Conservation (phyloP, 2,888 invertebrate species). For the Caenorhabditis sinica region DNA sequence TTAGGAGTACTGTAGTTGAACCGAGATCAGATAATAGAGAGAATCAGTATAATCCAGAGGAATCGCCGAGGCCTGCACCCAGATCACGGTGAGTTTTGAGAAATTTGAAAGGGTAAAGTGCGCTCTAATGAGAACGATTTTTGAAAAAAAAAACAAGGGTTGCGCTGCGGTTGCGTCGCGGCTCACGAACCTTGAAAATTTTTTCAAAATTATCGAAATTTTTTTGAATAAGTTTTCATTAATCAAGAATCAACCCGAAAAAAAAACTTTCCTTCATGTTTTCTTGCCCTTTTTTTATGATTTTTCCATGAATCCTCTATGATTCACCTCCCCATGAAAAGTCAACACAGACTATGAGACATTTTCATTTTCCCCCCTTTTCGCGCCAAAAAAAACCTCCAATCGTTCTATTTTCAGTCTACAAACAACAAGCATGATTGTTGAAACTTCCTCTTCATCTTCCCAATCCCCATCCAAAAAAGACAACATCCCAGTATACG, state of each 20-base stretch:
- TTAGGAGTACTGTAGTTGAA: background rate
- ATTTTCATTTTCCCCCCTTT: conserved; percentile 9
- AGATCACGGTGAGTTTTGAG: conserved; percentile 33
- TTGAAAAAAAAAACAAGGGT: no score
- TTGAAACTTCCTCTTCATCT: conserved; percentile 37
- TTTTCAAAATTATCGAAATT: no score
- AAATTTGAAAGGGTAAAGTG: no score
- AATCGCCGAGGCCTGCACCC: conserved; percentile 47
- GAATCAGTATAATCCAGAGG: background rate
- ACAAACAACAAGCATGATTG: conserved; percentile 66
- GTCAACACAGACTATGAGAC: conserved; percentile 41
- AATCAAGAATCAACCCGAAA: no score
- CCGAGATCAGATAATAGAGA: background rate
- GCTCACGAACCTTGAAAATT: no score
- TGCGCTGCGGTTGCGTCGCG: no score
- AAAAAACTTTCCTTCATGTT: background rate
- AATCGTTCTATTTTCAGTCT: conserved; percentile 49
- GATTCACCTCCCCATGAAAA: background rate
- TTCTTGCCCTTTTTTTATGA: background rate
- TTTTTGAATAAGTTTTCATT: no score
- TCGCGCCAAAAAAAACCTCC: background rate
- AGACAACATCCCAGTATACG: conserved; percentile 51
- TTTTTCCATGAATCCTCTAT: background rate
- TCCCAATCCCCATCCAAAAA: background rate
- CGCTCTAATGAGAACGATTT: no score